A percentile compares a stretch with the other conserved stretches of the same genome.
These are phyloP conservation scores for Drosophila pandora DNA, from an alignment of 1,140 invertebrate species.

Conservation along the genomic window DNA sequence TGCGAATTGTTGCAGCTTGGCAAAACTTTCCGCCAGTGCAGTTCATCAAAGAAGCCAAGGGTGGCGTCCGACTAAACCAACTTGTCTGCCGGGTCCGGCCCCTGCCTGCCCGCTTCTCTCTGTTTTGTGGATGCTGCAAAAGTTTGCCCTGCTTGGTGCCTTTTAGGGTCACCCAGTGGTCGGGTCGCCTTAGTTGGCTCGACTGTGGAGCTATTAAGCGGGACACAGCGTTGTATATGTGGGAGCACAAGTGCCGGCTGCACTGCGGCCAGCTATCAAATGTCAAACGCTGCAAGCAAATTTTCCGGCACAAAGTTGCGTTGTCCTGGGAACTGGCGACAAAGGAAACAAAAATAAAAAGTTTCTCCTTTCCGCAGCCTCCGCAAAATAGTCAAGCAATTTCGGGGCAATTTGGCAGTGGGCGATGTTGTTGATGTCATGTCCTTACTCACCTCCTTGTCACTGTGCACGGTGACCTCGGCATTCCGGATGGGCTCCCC, in stretches of 20 bases:
- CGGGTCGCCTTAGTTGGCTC: slow-evolving; percentile 25
- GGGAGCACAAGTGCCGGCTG: slow-evolving; percentile 21
- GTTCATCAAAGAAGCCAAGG: slow-evolving; percentile 65
- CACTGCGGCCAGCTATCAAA: slow-evolving; percentile 67
- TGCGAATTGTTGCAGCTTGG: slow-evolving; percentile 73
- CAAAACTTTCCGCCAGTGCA: slow-evolving; percentile 64
- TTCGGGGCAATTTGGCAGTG: slow-evolving; percentile 39
- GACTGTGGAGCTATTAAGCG: slow-evolving; percentile 57
- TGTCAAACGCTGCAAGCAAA: slow-evolving; percentile 66
- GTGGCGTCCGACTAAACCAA: slow-evolving; percentile 45
- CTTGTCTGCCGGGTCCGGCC: slow-evolving; percentile 42
- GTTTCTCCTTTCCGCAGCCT: slow-evolving; percentile 13
- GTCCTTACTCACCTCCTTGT: slow-evolving; percentile 72
- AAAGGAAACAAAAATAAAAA: slow-evolving; percentile 31
- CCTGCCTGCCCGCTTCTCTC: background rate
- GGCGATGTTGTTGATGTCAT: background rate
- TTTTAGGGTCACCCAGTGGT: slow-evolving; percentile 67
- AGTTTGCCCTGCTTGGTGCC: slow-evolving; percentile 47
- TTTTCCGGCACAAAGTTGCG: slow-evolving; percentile 59
- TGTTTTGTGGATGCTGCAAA: slow-evolving; percentile 44
- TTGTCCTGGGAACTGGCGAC: slow-evolving; percentile 35
- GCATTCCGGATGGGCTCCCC: slow-evolving; percentile 86
- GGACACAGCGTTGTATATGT: slow-evolving; percentile 10
- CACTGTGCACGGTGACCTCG: slow-evolving; percentile 81
- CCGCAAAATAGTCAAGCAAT: slow-evolving; percentile 42